Base-by-base conservation (phyloP, 2,888 invertebrate species). In the Silvanus unidentatus region DNA sequence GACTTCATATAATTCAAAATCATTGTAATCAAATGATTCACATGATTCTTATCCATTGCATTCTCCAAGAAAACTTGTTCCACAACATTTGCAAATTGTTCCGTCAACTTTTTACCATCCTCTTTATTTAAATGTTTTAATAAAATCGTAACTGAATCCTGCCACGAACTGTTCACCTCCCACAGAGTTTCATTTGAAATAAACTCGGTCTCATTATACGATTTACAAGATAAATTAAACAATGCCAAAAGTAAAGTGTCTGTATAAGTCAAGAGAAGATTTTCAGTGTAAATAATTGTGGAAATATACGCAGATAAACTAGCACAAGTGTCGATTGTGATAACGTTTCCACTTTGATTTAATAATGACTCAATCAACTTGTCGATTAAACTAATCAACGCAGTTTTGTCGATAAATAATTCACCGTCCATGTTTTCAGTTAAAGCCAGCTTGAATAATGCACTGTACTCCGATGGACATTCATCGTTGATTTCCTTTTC, bases 151-250 rank as follows among this genome's bases (percentile, higher is more conserved):
- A 78, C 53, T 5, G 74, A 74, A 64, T 78, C 79, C 59, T 76
- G 78, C 79, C 80, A 80, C 32, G 79, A 74, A 11, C 76, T 74
- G 13, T 74, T 75, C 30, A 75, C 69, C 66, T 80, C 80, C 72
- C 74, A 72, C 54, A 79, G 66, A 9, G 79, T 77, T 50, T 77
- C 78, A 45, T 68, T 49, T 1, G 72, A 66, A 43, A 77, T 44
- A 12, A 58, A 59, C 54, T 57, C 74, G 55, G 48, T 64, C 57
- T 66, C 66, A n/a, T 61, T 53, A 8, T 58, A 61, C 1, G 61
- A 62, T 45, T 70, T 67, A 45, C 76, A 68, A 29, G 73, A 73
- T 34, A 78, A 69, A 50, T 66, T 65, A 50, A 75, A 77, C 15
- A 79, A 58, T 11, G 70, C 67, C 2, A 77, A 46, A 16, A 79